Conservation (phyloP, 2,113 vertebrate genomes). For the Coregonus clupeaformis region DNA sequence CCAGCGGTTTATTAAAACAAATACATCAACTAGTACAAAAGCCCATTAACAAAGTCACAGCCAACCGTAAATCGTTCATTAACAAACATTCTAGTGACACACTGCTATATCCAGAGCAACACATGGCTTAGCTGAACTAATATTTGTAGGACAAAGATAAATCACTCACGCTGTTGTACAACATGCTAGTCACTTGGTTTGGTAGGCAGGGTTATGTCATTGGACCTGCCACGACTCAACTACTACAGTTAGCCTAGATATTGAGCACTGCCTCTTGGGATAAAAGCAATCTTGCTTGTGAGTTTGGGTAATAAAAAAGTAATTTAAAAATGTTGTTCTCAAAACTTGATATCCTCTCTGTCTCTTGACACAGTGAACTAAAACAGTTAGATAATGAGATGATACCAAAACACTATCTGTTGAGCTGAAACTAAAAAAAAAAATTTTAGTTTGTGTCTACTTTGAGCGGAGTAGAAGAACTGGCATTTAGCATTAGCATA, state of each 20-base stretch:
- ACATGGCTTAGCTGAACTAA: conserved; percentile 67
- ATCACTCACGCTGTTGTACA: conserved; percentile 63
- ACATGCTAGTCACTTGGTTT: conserved; percentile 45
- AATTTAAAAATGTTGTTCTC: too few species aligned
- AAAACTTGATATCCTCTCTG: background rate
- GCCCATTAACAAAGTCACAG: conserved; percentile 66
- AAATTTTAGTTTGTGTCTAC: background rate
- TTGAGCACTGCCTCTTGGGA: too few species aligned
- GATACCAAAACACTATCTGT: conserved; percentile 1
- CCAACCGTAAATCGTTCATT: conserved; percentile 69
- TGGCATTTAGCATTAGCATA: background rate
- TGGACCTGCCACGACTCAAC: conserved; percentile 7
- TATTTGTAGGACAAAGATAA: conserved; percentile 69
- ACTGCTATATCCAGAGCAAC: conserved; percentile 46
- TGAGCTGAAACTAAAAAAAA: background rate
- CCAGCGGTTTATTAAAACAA: conserved; percentile 61
- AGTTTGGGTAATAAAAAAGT: too few species aligned
- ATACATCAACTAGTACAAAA: conserved; percentile 57
- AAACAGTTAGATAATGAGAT: conserved; percentile 27
- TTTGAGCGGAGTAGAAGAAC: background rate
- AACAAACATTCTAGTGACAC: conserved; percentile 55
- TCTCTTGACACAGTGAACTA: conserved; percentile 24
- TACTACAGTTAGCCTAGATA: too few species aligned
- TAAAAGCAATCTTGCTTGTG: too few species aligned
- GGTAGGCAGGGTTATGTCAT: conserved; percentile 29